Evolutionary conservation across 2,797 vertebrate species (phyloP).

Genomic region (Bovichtus diacanthus): DNA sequence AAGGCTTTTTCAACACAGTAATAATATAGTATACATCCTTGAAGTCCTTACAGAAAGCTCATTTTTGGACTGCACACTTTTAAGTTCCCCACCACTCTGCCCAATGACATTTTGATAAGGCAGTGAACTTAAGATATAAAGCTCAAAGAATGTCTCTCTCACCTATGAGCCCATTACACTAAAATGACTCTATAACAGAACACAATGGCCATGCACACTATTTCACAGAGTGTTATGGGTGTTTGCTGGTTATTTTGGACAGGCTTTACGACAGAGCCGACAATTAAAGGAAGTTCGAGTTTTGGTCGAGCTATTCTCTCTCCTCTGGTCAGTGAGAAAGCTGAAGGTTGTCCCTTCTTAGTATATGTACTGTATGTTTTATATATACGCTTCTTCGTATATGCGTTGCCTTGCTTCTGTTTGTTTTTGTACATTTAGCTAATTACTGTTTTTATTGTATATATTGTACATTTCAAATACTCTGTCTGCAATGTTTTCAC

Average conservation of each 20-base stretch:
- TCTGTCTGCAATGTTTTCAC: too few species aligned
- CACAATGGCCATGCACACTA: slow-evolving; percentile 49
- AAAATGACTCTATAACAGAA: slow-evolving; percentile 24
- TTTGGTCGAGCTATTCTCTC: slow-evolving; percentile 52
- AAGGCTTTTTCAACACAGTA: background rate
- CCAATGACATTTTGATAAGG: slow-evolving; percentile 22
- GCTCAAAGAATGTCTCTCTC: slow-evolving; percentile 28
- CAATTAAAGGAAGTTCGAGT: slow-evolving; percentile 91
- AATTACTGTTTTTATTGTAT: too few species aligned
- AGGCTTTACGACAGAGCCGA: slow-evolving; percentile 70
- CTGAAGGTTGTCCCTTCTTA: slow-evolving; percentile 9
- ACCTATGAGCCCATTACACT: slow-evolving; percentile 18
- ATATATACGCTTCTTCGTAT: too few species aligned
- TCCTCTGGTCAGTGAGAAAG: slow-evolving; percentile 21
- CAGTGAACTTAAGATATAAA: slow-evolving; percentile 27
- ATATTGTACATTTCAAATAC: too few species aligned
- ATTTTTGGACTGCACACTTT: background rate
- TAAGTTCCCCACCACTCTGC: background rate
- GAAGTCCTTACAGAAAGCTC: background rate
- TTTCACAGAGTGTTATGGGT: slow-evolving; percentile 8
- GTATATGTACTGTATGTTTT: too few species aligned
- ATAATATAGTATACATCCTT: background rate
- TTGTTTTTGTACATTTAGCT: too few species aligned
- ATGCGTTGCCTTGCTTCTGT: too few species aligned
- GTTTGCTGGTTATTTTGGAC: slow-evolving; percentile 55